Percentiles rank a stretch among this genome's conserved stretches.
Evolutionary conservation across 2,113 vertebrate species (phyloP).

Genomic region (Raja brachyura): DNA sequence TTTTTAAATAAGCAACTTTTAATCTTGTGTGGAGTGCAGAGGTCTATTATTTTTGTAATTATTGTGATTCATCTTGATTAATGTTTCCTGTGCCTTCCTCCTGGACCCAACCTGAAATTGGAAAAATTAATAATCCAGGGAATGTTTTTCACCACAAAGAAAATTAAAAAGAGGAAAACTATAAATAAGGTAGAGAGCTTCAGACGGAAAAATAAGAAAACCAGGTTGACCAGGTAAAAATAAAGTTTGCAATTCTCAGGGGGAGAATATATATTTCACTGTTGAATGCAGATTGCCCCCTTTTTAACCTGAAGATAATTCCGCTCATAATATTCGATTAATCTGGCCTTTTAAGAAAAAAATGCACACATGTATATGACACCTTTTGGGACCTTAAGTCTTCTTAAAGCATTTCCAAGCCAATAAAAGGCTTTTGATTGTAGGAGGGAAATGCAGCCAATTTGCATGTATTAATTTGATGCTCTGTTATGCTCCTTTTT

Average conservation of each 20-base stretch:
- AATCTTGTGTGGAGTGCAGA: not conserved
- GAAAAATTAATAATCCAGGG: not conserved
- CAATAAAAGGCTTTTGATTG: not conserved
- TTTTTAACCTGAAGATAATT: not conserved
- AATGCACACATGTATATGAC: not conserved
- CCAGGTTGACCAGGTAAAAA: not conserved
- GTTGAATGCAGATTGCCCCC: not conserved
- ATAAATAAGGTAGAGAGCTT: not conserved
- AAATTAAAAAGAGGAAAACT: not conserved
- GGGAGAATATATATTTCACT: not conserved
- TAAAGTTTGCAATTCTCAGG: not conserved
- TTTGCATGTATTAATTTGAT: not conserved
- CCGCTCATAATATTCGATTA: not conserved
- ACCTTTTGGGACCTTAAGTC: not conserved
- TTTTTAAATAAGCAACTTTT: not conserved
- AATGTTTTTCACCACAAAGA: not conserved
- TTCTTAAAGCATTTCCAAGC: not conserved
- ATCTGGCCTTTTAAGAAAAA: not conserved
- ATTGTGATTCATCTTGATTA: not conserved
- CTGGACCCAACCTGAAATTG: not conserved
- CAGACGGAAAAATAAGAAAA: not conserved
- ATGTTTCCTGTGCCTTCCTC: not conserved
- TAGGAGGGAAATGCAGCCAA: not conserved
- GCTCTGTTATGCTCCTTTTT: not conserved
- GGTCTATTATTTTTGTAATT: not conserved